Evolutionary conservation across 35 echinoderm and acorn worm genomes (phyloP), one percentile per base, ranked within the genome.

Genomic region (Patiria miniata): DNA sequence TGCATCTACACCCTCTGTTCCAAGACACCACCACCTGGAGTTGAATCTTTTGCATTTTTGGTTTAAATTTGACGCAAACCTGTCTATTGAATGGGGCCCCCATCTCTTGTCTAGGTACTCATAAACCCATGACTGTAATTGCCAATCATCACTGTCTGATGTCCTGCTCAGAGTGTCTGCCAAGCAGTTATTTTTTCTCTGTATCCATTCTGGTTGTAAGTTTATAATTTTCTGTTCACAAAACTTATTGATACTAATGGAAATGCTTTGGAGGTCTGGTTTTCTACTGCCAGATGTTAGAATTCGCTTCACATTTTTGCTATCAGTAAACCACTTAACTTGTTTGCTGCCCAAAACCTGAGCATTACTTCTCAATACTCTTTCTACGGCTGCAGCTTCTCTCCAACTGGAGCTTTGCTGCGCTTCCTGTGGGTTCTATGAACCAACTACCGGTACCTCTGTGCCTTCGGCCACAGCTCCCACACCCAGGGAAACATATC

Each of bases 61-160:
- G 52, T 51, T 83, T 18, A 26, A 21, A 56, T 47, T 14, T 2
- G 7, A n/a, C 4, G 80, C 38, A 47, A 83, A 83, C 16, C 80
- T 21, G 40, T 83, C 80, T n/a, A 83, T 51, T 22, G 40, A 22
- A 83, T 83, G 37, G 16, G 80, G 40, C 16, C 80, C 80, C 80
- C 37, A 51, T 16, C 40, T 21, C 16, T 26, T 36, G 7, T 51
- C 52, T 51, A 30, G 7, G 10, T 47, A 29, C 40, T 50, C 26
- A 51, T 51, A 80, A 1, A 51, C 61, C 18, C 32, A 36, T 37
- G 21, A 32, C 18, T 37, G 77, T 19, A 37, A 10, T 47, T 47
- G 42, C 12, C 42, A 79, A 32, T 37, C 77, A 28, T 18, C 77
- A 33, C 77, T 39, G 17, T 18, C 39, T 39, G 39, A 37, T 39